Evolutionary conservation across 2,888 invertebrate genomes (phyloP), one percentile per base, ranked within the genome.

Genomic region (Meteorus colon): DNA sequence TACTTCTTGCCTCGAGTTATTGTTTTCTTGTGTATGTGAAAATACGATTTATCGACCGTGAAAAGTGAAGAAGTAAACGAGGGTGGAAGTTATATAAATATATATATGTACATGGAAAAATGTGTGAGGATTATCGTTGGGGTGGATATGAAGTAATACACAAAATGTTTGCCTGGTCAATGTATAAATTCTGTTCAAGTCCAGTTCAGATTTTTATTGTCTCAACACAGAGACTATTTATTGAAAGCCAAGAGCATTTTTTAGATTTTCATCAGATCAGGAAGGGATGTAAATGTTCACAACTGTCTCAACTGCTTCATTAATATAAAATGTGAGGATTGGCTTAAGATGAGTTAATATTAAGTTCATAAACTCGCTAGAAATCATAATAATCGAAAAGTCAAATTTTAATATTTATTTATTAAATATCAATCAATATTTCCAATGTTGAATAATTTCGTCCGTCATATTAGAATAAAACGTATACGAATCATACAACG

Each of bases 31-130:
- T 8, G 19, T 19, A 41, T 41, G 65, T n/a, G 41, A 3, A 62
- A 34, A 63, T 37, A 65, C 65, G 24, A 65, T 65, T 65, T 65
- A 65, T 65, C 12, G 65, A n/a, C 2, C 14, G 34, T n/a, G 8
- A 16, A 34, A 29, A 16, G 63, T 31, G 34, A 34, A 34, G 34
- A 31, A 31, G 31, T 34, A n/a, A 8, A 63, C 14, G 12, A 34
- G 63, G 34, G 27, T 62, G 24, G 14, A 29, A 27, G 31, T 12
- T 24, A 16, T 29, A 63, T 31, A 63, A 34, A 63, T 16, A 2
- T 27, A 34, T 63, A 34, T 4, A 60, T 27, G 12, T 24, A 24
- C 19, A 19, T n/a, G 1, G 34, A 34, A 12, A 14, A 31, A 62
- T n/a, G 24, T 55, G 19, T 55, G 55, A 55, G 24, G 55, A 55